Percentiles rank a stretch among this genome's conserved stretches.
These are phyloP conservation scores for Drosophila sproati DNA, from an alignment of 1,140 invertebrate species.

Conservation along the genomic window DNA sequence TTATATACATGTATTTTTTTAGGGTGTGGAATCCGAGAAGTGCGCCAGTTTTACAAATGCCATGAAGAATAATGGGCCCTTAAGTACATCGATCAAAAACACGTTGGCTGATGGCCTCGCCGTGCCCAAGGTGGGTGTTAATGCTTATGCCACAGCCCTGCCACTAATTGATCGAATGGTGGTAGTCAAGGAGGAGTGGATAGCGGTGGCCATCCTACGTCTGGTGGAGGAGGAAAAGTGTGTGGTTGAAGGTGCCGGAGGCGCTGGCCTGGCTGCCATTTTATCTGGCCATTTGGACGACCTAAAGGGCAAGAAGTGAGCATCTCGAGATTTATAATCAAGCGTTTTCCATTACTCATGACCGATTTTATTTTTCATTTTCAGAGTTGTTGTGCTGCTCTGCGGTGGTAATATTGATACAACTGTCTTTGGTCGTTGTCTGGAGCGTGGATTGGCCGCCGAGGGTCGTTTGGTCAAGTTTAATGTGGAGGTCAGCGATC, in stretches of 20 bases:
- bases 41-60: constrained; percentile 94
- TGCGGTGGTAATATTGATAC: constrained; percentile 98
- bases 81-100: constrained; percentile 88
- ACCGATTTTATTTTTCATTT: background rate
- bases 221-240: constrained; percentile 96
- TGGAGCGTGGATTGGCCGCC: constrained; percentile 95
- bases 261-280: constrained; percentile 94
- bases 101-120: constrained; percentile 96
- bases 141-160: constrained; percentile 92
- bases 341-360: background rate
- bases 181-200: constrained; percentile 93
- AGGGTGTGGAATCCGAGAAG: constrained; percentile 96
- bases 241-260: constrained; percentile 97
- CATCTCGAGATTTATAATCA: background rate
- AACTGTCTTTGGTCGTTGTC: constrained; percentile 93
- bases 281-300: constrained; percentile 93
- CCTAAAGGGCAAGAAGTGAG: constrained; percentile 93
- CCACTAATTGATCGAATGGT: constrained; percentile 93
- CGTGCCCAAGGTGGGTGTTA: constrained; percentile 94
- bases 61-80: constrained; percentile 89
- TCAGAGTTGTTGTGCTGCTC: constrained; percentile 90
- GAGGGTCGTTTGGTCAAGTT: constrained; percentile 95
- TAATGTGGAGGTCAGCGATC: constrained; percentile 93
- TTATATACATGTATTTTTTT: background rate
- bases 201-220: constrained; percentile 94